These are phyloP conservation scores for Mechanitis messenoides DNA, from an alignment of 2,888 invertebrate genomes.

Conservation along the genomic window DNA sequence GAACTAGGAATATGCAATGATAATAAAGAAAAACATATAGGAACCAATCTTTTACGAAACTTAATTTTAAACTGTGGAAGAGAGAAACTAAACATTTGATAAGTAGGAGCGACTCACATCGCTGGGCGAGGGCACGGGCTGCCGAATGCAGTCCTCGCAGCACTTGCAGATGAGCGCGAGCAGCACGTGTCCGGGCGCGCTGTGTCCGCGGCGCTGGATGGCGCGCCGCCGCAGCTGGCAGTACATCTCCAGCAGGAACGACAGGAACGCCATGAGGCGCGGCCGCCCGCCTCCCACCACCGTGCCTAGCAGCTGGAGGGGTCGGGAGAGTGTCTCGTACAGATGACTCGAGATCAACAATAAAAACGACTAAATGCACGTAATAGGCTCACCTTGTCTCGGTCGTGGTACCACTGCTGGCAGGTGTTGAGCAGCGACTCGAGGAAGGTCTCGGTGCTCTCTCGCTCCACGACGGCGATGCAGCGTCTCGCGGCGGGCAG, in stretches of 20 bases:
- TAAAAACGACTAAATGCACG: background rate
- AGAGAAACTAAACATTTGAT: background rate
- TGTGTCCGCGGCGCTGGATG: conserved; percentile 75
- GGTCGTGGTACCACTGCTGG: conserved; percentile 93
- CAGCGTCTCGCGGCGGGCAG: conserved; percentile 90
- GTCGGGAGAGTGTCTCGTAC: background rate
- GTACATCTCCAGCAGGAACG: conserved; percentile 93
- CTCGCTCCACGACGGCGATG: conserved; percentile 90
- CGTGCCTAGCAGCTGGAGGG: conserved; percentile 66
- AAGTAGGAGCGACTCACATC: conserved; percentile 75
- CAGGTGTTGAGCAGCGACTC: conserved; percentile 93
- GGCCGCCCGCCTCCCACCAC: conserved; percentile 79
- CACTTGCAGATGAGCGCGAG: conserved; percentile 91
- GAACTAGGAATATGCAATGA: too few species aligned
- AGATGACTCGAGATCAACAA: background rate
- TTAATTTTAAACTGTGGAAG: too few species aligned
- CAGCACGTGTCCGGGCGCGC: conserved; percentile 78
- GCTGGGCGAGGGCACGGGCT: conserved; percentile 86
- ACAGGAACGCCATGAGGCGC: conserved; percentile 88
- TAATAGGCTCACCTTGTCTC: conserved; percentile 75
- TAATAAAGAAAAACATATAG: too few species aligned
- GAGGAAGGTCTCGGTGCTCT: conserved; percentile 90
- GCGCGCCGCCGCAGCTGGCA: conserved; percentile 86
- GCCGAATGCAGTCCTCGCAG: conserved; percentile 90
- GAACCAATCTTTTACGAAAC: too few species aligned